Conservation (phyloP, 2,888 invertebrate genomes). For the Platycnemis pennipes region DNA sequence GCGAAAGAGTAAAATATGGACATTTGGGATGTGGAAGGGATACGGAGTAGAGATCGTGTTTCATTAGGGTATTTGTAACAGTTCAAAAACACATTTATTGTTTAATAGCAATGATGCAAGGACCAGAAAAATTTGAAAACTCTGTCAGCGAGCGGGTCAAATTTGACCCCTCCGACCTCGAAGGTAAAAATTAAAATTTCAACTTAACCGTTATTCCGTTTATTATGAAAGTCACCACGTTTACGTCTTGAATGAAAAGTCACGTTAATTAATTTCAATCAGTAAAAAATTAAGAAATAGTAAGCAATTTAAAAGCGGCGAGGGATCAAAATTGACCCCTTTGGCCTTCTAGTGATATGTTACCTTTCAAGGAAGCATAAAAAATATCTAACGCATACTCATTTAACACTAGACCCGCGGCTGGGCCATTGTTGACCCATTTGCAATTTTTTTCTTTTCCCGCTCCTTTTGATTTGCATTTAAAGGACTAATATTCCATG, state of each 20-base stretch:
- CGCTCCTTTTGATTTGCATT: too few relatives aligned
- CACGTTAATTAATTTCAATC: not conserved
- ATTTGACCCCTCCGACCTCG: not conserved
- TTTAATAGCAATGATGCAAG: not conserved
- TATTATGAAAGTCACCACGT: not conserved
- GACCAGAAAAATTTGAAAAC: not conserved
- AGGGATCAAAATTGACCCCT: not conserved
- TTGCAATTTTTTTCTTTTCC: too few relatives aligned
- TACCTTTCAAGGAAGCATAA: too few relatives aligned
- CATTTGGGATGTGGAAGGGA: not conserved
- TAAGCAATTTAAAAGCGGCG: not conserved
- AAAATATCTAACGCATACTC: too few relatives aligned
- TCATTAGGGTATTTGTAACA: not conserved
- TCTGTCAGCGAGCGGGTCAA: not conserved
- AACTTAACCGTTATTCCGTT: not conserved
- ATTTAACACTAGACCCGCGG: too few relatives aligned
- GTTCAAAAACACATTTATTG: not conserved
- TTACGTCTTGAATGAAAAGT: not conserved
- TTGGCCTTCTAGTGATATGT: not conserved
- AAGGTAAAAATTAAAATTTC: not conserved
- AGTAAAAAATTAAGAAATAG: not conserved
- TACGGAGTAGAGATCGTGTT: not conserved
- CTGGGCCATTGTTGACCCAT: too few relatives aligned
- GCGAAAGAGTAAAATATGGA: not conserved
- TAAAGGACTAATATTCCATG: too few relatives aligned